Conservation (phyloP, 1,140 invertebrate genomes). For the Cepaea nemoralis region DNA sequence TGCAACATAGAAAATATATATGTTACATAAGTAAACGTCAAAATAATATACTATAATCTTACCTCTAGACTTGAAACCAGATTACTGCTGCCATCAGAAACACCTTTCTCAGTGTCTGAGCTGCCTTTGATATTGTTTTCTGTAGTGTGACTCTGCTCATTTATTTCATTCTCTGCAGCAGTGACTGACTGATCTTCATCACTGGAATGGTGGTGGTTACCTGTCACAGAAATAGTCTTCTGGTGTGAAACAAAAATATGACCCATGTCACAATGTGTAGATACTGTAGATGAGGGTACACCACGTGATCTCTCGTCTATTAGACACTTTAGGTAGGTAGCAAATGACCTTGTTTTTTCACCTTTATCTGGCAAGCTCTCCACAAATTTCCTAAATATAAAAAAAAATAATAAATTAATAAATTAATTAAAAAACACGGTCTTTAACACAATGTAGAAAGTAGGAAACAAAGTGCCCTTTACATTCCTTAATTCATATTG, state of each 20-base stretch:
- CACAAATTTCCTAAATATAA: constrained; percentile 10
- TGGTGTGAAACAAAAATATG: background rate
- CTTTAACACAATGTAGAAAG: no score
- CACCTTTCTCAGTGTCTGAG: background rate
- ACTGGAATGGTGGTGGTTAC: background rate
- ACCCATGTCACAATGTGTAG: background rate
- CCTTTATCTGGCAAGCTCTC: constrained; percentile 27
- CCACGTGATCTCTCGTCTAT: background rate
- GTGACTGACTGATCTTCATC: background rate
- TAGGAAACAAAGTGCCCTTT: no score
- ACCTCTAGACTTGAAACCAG: background rate
- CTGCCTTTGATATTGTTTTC: background rate
- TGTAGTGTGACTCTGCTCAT: background rate
- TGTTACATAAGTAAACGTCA: no score
- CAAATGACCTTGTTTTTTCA: constrained; percentile 12
- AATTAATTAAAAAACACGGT: no score
- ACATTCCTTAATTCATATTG: no score
- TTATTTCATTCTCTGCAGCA: background rate
- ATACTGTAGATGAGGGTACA: background rate
- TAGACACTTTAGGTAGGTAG: background rate
- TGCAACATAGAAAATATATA: no score
- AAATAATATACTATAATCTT: background rate
- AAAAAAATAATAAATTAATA: no score
- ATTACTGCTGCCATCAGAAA: background rate
- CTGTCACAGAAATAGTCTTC: background rate